A percentile compares a stretch with the other conserved stretches of the same genome.
phyloP scores from a whole-genome alignment of 2,113 vertebrate species.

The Vulpes vulpes region DNA sequence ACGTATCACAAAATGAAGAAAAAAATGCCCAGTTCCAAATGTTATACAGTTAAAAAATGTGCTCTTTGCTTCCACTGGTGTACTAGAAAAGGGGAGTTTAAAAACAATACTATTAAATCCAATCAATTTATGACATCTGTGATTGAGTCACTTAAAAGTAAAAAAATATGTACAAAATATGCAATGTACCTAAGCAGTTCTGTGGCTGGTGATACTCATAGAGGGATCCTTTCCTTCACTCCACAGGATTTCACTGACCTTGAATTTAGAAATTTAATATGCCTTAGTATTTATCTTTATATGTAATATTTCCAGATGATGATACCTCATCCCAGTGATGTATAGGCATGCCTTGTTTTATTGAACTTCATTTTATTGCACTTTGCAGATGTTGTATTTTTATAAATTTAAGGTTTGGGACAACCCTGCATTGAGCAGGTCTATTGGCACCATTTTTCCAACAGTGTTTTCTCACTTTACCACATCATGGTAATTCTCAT shows the following conservation, averaged over 20 bases:
- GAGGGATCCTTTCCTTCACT: not conserved
- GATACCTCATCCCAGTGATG: not conserved
- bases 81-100: not conserved
- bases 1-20: constrained; percentile 14
- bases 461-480: not conserved
- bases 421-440: not conserved
- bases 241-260: not conserved
- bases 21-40: constrained; percentile 59
- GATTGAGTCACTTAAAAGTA: not conserved
- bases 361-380: not conserved
- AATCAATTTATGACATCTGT: not conserved
- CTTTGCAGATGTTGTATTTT: not conserved
- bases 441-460: not conserved
- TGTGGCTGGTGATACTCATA: not conserved
- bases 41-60: not conserved
- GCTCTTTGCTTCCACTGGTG: not conserved
- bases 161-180: not conserved
- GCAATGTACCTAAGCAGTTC: not conserved
- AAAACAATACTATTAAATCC: not conserved
- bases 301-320: not conserved
- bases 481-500: not conserved
- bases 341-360: not conserved
- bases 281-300: not conserved
- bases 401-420: not conserved
- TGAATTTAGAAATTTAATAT: not conserved